Percentiles rank a stretch among this genome's conserved stretches.
Evolutionary conservation across 1,140 invertebrate genomes (phyloP).

Genomic region (Thalassaphorura encarpata): DNA sequence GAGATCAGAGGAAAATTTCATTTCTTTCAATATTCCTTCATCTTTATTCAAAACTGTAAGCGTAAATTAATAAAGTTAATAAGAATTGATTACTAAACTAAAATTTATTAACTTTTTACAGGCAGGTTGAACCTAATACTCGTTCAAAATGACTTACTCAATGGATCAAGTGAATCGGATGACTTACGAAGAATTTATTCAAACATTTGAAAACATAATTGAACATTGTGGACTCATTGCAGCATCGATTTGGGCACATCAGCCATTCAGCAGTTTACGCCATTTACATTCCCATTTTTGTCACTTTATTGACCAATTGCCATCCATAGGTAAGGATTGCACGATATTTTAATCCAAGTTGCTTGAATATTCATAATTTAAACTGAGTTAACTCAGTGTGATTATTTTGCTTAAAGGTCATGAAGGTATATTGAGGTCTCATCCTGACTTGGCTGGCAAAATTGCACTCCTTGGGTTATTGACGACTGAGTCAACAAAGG

Average conservation of each 20-base stretch:
- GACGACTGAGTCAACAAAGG: constrained; percentile 48
- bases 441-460: constrained; percentile 44
- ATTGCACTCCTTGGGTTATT: constrained; percentile 45
- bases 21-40: too few species aligned
- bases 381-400: neutral
- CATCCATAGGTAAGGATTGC: constrained; percentile 41
- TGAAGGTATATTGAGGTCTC: neutral
- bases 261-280: constrained; percentile 45
- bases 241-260: constrained; percentile 40
- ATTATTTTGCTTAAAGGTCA: neutral
- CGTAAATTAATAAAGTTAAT: too few species aligned
- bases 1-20: too few species aligned
- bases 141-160: neutral
- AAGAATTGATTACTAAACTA: too few species aligned
- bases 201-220: constrained; percentile 52
- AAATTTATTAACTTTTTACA: too few species aligned
- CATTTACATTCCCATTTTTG: constrained; percentile 45
- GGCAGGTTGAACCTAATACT: too few species aligned
- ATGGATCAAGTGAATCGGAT: constrained; percentile 45
- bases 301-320: constrained; percentile 47
- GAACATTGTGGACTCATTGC: constrained; percentile 49
- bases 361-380: neutral
- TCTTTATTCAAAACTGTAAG: too few species aligned
- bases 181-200: constrained; percentile 46
- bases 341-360: too few species aligned